Percentiles rank a stretch among this genome's conserved stretches.
These are phyloP conservation scores for Zaprionus africanus DNA, from an alignment of 1,140 invertebrate species.

Conservation along the genomic window DNA sequence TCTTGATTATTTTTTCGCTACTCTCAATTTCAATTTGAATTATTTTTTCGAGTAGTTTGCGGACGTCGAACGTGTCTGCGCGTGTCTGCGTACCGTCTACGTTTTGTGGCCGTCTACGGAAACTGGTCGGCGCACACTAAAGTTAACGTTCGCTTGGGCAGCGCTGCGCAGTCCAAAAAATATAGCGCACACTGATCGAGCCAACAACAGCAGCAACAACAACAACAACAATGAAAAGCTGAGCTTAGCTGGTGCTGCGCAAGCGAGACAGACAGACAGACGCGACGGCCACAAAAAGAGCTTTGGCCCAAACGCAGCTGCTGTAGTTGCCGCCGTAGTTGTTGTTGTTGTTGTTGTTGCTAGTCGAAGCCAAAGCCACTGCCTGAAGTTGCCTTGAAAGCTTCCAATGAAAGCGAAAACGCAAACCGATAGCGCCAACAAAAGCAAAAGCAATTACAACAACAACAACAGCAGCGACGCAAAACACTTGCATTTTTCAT, in stretches of 20 bases:
- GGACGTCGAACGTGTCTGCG: conserved; percentile 19
- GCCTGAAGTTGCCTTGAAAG: conserved; percentile 71
- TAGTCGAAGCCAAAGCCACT: conserved; percentile 58
- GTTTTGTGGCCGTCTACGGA: conserved; percentile 83
- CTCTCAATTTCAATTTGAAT: conserved; percentile 30
- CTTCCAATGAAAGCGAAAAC: conserved; percentile 74
- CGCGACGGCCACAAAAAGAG: conserved; percentile 32
- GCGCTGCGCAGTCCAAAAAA: conserved; percentile 73
- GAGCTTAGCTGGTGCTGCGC: conserved; percentile 23
- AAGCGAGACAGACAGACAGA: conserved; percentile 49
- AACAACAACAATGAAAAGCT: conserved; percentile 52
- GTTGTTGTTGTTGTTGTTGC: conserved; percentile 30
- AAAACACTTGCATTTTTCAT: conserved; percentile 77
- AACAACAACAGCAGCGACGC: conserved; percentile 20
- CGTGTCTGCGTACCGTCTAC: conserved; percentile 54
- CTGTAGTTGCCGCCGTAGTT: not conserved
- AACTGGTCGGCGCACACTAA: conserved; percentile 84
- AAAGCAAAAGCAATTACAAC: conserved; percentile 16
- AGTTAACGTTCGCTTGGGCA: conserved; percentile 76
- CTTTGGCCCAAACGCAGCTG: conserved; percentile 62
- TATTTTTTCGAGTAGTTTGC: conserved; percentile 23
- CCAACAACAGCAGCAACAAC: conserved; percentile 26
- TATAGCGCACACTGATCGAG: conserved; percentile 55
- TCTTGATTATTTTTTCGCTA: conserved; percentile 2
- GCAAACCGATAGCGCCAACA: conserved; percentile 31